phyloP scores from a whole-genome alignment of 2,888 invertebrate genomes.

The Coelinius sp. region DNA sequence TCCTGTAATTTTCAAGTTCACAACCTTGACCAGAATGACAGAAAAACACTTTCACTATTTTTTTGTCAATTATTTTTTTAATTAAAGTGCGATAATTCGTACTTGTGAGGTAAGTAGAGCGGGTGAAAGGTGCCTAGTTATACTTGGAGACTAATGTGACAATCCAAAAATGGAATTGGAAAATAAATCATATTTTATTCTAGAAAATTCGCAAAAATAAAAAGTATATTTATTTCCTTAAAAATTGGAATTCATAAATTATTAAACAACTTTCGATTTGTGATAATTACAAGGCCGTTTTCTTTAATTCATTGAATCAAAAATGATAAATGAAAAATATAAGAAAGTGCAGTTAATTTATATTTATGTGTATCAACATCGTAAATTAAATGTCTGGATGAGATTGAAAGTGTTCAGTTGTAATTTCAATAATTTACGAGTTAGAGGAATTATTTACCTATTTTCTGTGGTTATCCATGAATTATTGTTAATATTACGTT shows the following conservation, averaged over 20 bases:
- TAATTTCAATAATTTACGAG: not conserved
- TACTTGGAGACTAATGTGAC: not conserved
- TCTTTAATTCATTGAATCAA: not conserved
- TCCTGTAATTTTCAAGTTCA: not conserved
- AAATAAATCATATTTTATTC: not conserved
- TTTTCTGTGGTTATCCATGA: too few relatives aligned
- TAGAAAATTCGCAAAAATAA: not conserved
- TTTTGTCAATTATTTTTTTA: not conserved
- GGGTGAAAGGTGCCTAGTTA: not conserved
- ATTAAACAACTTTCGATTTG: not conserved
- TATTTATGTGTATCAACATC: not conserved
- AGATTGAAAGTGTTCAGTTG: conserved; percentile 4
- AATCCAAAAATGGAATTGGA: not conserved
- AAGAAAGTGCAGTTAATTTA: conserved; percentile 6
- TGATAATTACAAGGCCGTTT: not conserved
- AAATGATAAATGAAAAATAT: not conserved
- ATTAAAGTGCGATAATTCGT: not conserved
- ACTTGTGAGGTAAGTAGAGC: not conserved
- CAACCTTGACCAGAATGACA: conserved; percentile 6
- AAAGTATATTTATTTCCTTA: not conserved
- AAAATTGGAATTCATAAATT: not conserved
- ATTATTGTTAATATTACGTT: too few relatives aligned
- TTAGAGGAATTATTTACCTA: not conserved
- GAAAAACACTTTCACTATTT: not conserved
- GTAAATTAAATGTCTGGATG: not conserved